Evolutionary conservation across 2,888 invertebrate species (phyloP).

Genomic region (Xanthia icteritia): DNA sequence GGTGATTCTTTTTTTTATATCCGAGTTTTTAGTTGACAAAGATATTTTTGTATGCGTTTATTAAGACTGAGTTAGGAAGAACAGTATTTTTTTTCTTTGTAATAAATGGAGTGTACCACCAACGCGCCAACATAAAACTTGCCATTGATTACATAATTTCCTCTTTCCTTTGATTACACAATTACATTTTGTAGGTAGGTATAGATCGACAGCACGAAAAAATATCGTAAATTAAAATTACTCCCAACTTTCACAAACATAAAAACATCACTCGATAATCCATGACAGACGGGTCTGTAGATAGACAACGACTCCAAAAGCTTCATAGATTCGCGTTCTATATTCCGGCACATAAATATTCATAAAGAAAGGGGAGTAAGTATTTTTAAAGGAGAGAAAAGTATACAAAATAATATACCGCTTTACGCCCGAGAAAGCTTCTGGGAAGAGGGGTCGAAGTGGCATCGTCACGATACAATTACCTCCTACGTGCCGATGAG

Average conservation of each 20-base stretch:
- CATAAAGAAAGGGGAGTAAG: conserved; percentile 61
- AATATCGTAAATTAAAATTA: background rate
- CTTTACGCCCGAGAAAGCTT: conserved; percentile 68
- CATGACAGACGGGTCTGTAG: conserved; percentile 23
- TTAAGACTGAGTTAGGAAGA: background rate
- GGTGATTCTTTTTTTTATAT: conserved; percentile 12
- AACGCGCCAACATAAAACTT: background rate
- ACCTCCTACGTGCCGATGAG: conserved; percentile 68
- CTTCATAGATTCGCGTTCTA: conserved; percentile 56
- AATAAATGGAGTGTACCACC: background rate
- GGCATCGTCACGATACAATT: conserved; percentile 80
- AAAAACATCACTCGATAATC: conserved; percentile 23
- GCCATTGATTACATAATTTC: background rate
- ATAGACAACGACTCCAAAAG: conserved; percentile 50
- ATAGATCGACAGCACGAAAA: background rate
- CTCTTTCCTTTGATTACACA: background rate
- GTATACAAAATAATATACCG: conserved; percentile 67
- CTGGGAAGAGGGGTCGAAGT: conserved; percentile 67
- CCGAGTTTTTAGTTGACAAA: conserved; percentile 5
- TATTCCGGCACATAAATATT: conserved; percentile 62
- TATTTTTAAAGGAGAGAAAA: conserved; percentile 63
- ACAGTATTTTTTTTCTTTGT: background rate
- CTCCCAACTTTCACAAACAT: background rate
- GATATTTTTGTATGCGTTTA: background rate
- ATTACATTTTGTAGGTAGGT: background rate